A percentile compares a stretch with the other conserved stretches of the same genome.
Evolutionary conservation across 2,888 invertebrate species (phyloP).

Genomic region (Caenorhabditis sinica): DNA sequence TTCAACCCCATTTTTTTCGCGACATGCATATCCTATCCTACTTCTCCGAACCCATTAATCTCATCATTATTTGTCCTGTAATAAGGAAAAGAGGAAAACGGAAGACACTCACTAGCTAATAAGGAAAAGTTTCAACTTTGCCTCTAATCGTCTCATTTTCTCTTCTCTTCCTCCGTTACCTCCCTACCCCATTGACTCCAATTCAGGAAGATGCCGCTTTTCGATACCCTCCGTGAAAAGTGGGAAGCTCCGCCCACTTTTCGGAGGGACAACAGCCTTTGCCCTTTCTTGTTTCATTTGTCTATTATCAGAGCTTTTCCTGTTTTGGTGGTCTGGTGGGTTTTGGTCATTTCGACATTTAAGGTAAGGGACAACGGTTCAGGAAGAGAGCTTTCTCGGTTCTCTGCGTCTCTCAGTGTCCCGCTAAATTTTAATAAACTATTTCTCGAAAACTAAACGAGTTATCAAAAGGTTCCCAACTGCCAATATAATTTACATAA

Average conservation of each 20-base stretch:
- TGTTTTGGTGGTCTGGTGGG: background rate
- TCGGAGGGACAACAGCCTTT: background rate
- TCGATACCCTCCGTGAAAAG: slow-evolving; percentile 39
- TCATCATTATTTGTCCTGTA: background rate
- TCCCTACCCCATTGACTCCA: slow-evolving; percentile 19
- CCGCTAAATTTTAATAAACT: too few species aligned
- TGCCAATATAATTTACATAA: background rate
- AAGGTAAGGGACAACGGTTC: too few species aligned
- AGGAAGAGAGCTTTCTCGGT: too few species aligned
- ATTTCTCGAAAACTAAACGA: background rate
- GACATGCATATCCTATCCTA: background rate
- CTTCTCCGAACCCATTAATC: slow-evolving; percentile 37
- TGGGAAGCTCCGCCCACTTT: slow-evolving; percentile 29
- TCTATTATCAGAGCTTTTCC: background rate
- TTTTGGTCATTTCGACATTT: background rate
- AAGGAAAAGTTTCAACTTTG: slow-evolving; percentile 54
- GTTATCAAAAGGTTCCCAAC: background rate
- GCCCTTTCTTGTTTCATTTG: slow-evolving; percentile 26
- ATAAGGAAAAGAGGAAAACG: slow-evolving; percentile 22
- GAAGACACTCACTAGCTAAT: slow-evolving; percentile 43
- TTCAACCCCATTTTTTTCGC: background rate
- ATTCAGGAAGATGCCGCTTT: slow-evolving; percentile 36
- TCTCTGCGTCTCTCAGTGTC: too few species aligned
- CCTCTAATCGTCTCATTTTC: slow-evolving; percentile 14
- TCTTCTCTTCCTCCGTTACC: background rate